Evolutionary conservation across 2,888 invertebrate species (phyloP).

Genomic region (Dichetophora obliterata): DNA sequence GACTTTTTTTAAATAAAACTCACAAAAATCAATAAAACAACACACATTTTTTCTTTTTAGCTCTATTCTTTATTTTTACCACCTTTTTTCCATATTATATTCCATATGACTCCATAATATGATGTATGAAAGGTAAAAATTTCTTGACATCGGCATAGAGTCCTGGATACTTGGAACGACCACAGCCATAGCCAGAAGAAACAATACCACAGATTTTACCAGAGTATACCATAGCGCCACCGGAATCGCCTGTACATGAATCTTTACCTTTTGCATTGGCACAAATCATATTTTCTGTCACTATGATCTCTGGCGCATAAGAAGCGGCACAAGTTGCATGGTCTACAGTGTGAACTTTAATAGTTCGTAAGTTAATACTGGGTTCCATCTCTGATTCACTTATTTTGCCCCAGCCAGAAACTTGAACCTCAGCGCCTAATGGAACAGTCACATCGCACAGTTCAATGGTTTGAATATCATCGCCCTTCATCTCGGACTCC

Average conservation of each 20-base stretch:
- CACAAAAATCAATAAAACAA: too few relatives aligned
- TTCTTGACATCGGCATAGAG: conserved; percentile 57
- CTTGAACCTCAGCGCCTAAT: conserved; percentile 51
- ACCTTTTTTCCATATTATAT: too few relatives aligned
- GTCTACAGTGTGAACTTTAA: conserved; percentile 53
- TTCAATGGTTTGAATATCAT: conserved; percentile 49
- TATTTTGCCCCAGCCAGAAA: conserved; percentile 61
- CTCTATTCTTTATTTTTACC: too few relatives aligned
- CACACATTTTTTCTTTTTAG: too few relatives aligned
- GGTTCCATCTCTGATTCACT: conserved; percentile 48
- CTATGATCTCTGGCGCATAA: conserved; percentile 54
- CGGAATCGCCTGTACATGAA: conserved; percentile 67
- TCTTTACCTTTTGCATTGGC: conserved; percentile 59
- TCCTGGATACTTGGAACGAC: conserved; percentile 56
- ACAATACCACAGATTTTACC: conserved; percentile 76
- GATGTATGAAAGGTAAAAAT: too few relatives aligned
- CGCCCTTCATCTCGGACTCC: conserved; percentile 49
- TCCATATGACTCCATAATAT: too few relatives aligned
- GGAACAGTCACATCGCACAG: conserved; percentile 46
- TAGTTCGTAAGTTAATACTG: conserved; percentile 58
- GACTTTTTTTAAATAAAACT: too few relatives aligned
- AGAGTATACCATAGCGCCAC: conserved; percentile 63
- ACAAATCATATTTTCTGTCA: conserved; percentile 58
- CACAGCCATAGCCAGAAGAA: conserved; percentile 71
- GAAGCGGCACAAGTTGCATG: conserved; percentile 49